Percentiles rank a stretch among this genome's conserved stretches.
These are phyloP conservation scores for Mormyrus hasselquistii DNA, from an alignment of 2,797 vertebrate species.

Conservation along the genomic window DNA sequence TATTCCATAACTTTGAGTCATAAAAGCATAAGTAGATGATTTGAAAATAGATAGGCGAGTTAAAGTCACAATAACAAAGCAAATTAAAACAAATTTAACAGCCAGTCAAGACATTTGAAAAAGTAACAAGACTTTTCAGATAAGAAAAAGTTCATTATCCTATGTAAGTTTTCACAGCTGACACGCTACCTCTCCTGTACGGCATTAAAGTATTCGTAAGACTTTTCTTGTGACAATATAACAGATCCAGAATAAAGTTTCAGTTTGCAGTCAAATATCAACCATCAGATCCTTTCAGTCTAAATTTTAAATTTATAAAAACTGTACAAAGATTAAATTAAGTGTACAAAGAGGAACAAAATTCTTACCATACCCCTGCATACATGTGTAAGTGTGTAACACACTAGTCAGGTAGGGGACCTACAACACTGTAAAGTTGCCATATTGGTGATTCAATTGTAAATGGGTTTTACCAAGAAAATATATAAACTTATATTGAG, in stretches of 20 bases:
- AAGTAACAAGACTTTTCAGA: neutral
- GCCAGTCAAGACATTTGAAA: neutral
- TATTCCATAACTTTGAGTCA: conserved; percentile 1
- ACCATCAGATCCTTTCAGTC: neutral
- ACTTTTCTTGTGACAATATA: neutral
- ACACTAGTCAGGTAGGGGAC: neutral
- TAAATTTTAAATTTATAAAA: neutral
- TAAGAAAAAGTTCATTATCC: neutral
- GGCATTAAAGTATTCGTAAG: neutral
- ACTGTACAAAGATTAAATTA: neutral
- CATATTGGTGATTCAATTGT: neutral
- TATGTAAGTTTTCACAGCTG: neutral
- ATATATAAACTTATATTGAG: neutral
- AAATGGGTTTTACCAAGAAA: neutral
- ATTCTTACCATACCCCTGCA: neutral
- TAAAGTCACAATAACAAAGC: neutral
- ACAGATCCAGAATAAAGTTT: neutral
- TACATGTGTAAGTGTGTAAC: neutral
- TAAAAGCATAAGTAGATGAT: neutral
- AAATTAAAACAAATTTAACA: neutral
- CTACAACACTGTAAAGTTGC: too few relatives aligned
- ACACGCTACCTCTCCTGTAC: neutral
- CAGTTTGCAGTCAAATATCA: neutral
- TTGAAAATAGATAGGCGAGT: neutral
- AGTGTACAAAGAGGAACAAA: neutral